phyloP scores from a whole-genome alignment of 2,888 invertebrate genomes.

The Lysandra bellargus region DNA sequence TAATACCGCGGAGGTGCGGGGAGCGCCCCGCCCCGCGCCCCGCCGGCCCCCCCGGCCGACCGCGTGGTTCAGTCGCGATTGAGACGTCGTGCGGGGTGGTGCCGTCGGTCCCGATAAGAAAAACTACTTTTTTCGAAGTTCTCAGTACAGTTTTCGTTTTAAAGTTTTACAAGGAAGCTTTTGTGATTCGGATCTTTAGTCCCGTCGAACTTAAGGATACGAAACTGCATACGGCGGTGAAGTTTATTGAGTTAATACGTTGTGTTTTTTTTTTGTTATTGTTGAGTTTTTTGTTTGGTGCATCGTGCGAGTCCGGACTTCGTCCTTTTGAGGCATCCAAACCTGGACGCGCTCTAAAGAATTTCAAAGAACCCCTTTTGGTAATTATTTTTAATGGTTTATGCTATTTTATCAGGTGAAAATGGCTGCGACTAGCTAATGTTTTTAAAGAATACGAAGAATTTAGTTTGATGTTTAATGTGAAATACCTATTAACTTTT shows the following conservation, averaged over 20 bases:
- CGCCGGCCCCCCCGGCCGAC: slow-evolving; percentile 57
- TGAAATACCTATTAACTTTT: not conserved
- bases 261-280: slow-evolving; percentile 76
- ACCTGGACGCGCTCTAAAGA: slow-evolving; percentile 71
- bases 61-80: slow-evolving; percentile 78
- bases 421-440: not conserved
- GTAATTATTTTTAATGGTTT: slow-evolving; percentile 63
- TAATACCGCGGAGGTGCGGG: slow-evolving; percentile 74
- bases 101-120: slow-evolving; percentile 66
- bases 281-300: slow-evolving; percentile 80
- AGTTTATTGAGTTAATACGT: slow-evolving; percentile 72
- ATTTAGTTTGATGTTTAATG: not conserved
- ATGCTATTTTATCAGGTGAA: not conserved
- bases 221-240: slow-evolving; percentile 65
- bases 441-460: not conserved
- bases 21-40: slow-evolving; percentile 47
- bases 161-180: slow-evolving; percentile 74
- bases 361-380: slow-evolving; percentile 76
- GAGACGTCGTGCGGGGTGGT: slow-evolving; percentile 74
- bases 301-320: slow-evolving; percentile 76
- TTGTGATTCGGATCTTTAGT: slow-evolving; percentile 68
- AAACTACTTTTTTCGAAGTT: slow-evolving; percentile 79
- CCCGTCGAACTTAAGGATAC: slow-evolving; percentile 63
- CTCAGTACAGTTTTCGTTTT: slow-evolving; percentile 72
- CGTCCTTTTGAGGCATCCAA: slow-evolving; percentile 67